Evolutionary conservation across 2,113 vertebrate species (phyloP).

Genomic region (Apodemus sylvaticus): DNA sequence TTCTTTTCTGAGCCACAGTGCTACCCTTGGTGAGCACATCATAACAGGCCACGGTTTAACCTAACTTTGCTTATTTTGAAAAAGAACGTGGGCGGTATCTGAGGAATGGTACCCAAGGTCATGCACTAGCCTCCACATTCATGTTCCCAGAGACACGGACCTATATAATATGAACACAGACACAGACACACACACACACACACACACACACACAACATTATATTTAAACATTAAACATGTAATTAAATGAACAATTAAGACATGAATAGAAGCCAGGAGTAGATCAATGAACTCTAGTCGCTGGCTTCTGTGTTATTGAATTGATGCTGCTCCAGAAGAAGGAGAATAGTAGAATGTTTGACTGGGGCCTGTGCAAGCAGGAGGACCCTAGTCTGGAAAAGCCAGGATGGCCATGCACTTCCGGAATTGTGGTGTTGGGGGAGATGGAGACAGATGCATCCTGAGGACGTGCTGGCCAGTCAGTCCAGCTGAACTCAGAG

Average conservation of each 20-base stretch:
- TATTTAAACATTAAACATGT: not conserved
- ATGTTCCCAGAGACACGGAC: not conserved
- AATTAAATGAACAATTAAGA: not conserved
- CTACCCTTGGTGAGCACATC: conserved; percentile 15
- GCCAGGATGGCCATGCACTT: not conserved
- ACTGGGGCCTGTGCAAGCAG: not conserved
- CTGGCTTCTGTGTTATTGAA: not conserved
- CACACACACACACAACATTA: too few species aligned
- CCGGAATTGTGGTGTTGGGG: not conserved
- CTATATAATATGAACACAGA: not conserved
- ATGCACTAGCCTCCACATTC: not conserved
- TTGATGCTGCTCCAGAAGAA: not conserved
- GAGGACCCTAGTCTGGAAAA: not conserved
- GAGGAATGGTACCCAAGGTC: not conserved
- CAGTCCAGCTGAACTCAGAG: not conserved
- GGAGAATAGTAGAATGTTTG: not conserved
- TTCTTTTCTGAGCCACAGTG: not conserved
- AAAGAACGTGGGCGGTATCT: too few species aligned
- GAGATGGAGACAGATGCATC: not conserved
- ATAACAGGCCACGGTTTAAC: not conserved
- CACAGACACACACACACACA: too few species aligned
- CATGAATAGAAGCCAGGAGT: not conserved
- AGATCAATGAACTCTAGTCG: not conserved
- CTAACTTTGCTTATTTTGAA: not conserved
- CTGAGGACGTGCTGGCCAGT: too few species aligned